Evolutionary conservation across 2,888 invertebrate species (phyloP), one percentile per base, ranked within the genome.

Genomic region (Yponomeuta evonymella): DNA sequence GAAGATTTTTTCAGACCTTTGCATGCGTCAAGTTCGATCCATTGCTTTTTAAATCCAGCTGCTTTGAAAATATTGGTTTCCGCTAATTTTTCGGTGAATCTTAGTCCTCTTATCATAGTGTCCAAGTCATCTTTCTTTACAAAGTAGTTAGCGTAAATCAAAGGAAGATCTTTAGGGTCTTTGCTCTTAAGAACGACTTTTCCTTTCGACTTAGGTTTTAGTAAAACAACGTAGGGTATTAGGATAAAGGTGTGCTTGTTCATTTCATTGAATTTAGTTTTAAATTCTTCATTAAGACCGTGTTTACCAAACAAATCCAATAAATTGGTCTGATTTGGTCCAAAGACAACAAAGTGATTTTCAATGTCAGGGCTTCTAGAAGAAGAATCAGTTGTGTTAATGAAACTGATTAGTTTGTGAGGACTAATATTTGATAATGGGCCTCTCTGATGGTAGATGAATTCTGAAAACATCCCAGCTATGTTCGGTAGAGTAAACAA

Each of bases 131-230:
- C 85, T 6, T 86, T 81, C 1, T 94, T 86, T 1, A 89, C 80
- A 58, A 96, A 90, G 80, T 95, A 96, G 75, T 95, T 95, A 0
- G 95, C 90, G 74, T 94, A 85, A 69, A 95, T 92, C 65, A 87
- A 76, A 0, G 94, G 94, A 48, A 87, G 84, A 30, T 93, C 92
- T 30, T 81, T 76, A 0, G 94, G 94, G 79, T 94, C 83, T 12
- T 85, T 91, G 65, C 95, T 95, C 72, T 92, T 93, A 6, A 98
- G 85, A 72, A 93, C 76, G n/a, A 97, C 84, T 74, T 86, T 89
- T 0, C 96, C 96, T 71, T 90, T 90, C 71, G 96, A 96, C 74
- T 91, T 93, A 0, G 96, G 96, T 71, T 95, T 87, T 80, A 96
- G 82, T 70, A 96, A 70, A 11, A 95, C 85, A 0, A 94, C 94